These are phyloP conservation scores for Scaptodrosophila latifasciaeformis DNA, from an alignment of 2,888 invertebrate genomes.

Conservation along the genomic window DNA sequence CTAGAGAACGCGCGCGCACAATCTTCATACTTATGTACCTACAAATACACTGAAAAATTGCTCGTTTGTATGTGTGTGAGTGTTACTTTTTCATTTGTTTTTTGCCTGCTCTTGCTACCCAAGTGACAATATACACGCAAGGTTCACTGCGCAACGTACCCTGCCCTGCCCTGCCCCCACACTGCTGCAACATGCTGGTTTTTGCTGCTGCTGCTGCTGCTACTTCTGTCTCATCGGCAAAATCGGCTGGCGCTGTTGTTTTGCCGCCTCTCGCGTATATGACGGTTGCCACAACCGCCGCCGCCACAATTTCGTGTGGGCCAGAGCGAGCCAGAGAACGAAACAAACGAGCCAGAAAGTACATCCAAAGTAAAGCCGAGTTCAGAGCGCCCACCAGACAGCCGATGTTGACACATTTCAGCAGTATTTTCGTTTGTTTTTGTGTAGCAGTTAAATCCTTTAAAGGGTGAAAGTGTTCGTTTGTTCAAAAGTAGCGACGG, in stretches of 20 bases:
- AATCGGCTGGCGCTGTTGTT: constrained; percentile 37
- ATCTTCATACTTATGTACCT: constrained; percentile 20
- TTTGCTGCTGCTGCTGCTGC: constrained; percentile 3
- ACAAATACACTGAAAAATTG: constrained; percentile 19
- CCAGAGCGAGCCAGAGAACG: constrained; percentile 4
- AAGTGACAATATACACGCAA: constrained; percentile 49
- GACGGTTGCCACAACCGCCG: no score
- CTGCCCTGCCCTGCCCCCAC: constrained; percentile 24
- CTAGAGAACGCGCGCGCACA: constrained; percentile 11
- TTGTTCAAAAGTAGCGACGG: background rate
- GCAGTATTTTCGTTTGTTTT: constrained; percentile 30
- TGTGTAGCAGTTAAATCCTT: constrained; percentile 40
- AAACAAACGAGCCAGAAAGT: constrained; percentile 8
- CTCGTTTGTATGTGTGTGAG: constrained; percentile 15
- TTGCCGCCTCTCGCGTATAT: no score
- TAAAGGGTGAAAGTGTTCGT: constrained; percentile 61
- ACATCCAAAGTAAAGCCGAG: constrained; percentile 19
- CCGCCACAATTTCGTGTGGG: constrained; percentile 45
- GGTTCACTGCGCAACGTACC: constrained; percentile 63
- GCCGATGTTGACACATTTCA: constrained; percentile 56
- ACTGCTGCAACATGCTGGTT: constrained; percentile 45
- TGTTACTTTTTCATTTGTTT: constrained; percentile 24
- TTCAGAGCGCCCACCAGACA: constrained; percentile 9
- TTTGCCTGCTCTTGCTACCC: constrained; percentile 7
- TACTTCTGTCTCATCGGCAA: constrained; percentile 43